Base-by-base conservation (phyloP, 2,113 vertebrate genomes). In the Conger conger region DNA sequence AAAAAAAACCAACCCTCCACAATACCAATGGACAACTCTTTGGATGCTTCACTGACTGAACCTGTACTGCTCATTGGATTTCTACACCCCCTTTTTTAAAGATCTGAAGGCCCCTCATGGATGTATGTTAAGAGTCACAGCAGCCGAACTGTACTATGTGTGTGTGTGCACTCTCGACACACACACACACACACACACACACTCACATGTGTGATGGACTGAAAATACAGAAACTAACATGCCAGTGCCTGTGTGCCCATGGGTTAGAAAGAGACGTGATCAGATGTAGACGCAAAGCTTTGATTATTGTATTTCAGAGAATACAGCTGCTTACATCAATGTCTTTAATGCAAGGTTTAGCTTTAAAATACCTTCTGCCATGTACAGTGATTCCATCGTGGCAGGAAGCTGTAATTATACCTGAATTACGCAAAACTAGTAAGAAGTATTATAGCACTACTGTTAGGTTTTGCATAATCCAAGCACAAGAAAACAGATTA, bases 401-500 rank as follows among this genome's bases (percentile, higher is more conserved):
- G 76, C 73, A n/a, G 76, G 50, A 50, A 80, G 82, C 73, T 86
- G 84, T 83, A 79, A 35, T 81, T 80, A 81, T 89, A 84, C 86
- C 82, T 73, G 88, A 85, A 83, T 83, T 83, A 86, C 53, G 79
- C 50, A 83, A 86, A 85, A 76, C 83, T 53, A 79, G 33, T 82
- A 84, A 86, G 13, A 84, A 86, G 87, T 82, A 89, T 84, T 84
- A 83, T 89, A 89, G 86, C 83, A 85, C 60, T 86, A 79, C 78
- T 57, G 38, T 87, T 85, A 82, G 36, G 79, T 85, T 73, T 81
- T 54, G 87, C 68, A 57, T 84, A 84, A 37, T 82, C 73, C 45
- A 88, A 87, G 86, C 82, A 87, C 84, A 88, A 87, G 81, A 83
- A 80, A 60, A 36, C 63, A 60, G 37, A 38, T 63, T 54, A 87